Conservation (phyloP, 2,888 invertebrate genomes). For the Auanema sp. region DNA sequence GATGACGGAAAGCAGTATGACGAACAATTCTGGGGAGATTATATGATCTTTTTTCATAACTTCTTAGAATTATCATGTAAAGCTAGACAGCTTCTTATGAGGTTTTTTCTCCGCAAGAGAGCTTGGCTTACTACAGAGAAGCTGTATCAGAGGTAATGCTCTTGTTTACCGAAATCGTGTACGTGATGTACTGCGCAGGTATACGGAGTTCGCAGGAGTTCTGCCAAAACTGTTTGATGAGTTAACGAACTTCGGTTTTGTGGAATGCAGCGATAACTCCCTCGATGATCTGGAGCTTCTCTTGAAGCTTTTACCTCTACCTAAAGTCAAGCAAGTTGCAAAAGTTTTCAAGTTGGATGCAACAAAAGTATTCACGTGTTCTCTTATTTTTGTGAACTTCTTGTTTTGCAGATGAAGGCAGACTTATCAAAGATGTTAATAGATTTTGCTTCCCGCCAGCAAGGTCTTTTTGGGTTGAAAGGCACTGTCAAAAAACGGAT, state of each 20-base stretch:
- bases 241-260: background rate
- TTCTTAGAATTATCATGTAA: background rate
- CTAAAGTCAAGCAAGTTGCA: constrained; percentile 26
- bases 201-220: background rate
- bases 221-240: background rate
- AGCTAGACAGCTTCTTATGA: constrained; percentile 12
- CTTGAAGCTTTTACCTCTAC: constrained; percentile 1
- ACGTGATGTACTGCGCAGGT: no score
- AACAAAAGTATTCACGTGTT: constrained; percentile 16
- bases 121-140: constrained; percentile 8
- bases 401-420: constrained; percentile 11
- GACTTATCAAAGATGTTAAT: constrained; percentile 19
- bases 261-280: background rate
- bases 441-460: constrained; percentile 24
- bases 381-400: background rate
- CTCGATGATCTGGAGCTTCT: background rate
- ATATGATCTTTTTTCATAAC: no score
- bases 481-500: constrained; percentile 21
- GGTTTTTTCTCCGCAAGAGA: constrained; percentile 11
- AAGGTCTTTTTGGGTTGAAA: constrained; percentile 28
- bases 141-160: constrained; percentile 13
- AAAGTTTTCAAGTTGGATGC: constrained; percentile 26
- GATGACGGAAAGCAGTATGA: no score
- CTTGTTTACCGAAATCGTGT: no score
- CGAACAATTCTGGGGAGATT: no score